phyloP scores from a whole-genome alignment of 2,113 vertebrate genomes.

The Mesoclemmys tuberculata region DNA sequence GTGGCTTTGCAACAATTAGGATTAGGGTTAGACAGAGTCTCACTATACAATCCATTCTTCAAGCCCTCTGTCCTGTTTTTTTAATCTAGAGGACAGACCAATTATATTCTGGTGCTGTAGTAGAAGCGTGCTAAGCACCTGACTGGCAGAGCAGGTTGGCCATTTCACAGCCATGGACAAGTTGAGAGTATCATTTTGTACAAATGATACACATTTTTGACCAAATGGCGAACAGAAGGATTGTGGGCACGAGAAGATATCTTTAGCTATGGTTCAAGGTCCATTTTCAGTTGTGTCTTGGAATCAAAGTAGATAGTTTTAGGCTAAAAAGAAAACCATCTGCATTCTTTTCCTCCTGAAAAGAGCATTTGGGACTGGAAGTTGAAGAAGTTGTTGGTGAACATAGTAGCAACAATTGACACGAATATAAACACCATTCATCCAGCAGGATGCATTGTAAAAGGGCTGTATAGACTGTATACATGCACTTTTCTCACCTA shows the following conservation, averaged over 20 bases:
- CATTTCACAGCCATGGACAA: background rate
- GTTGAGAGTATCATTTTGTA: background rate
- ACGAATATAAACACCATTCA: background rate
- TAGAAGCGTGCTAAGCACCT: background rate
- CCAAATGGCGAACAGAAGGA: slow-evolving; percentile 41
- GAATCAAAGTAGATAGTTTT: slow-evolving; percentile 20
- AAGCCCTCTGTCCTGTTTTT: accelerated
- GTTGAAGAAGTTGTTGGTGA: background rate
- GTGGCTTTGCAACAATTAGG: slow-evolving; percentile 15
- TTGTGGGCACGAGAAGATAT: slow-evolving; percentile 56
- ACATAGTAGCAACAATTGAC: background rate
- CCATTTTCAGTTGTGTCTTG: slow-evolving; percentile 46
- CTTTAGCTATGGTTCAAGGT: slow-evolving; percentile 41
- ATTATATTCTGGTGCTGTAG: accelerated
- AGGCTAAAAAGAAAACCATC: slow-evolving; percentile 12
- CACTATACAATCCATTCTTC: no score
- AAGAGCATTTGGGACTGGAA: slow-evolving; percentile 11
- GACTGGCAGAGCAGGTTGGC: background rate
- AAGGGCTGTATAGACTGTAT: accelerated
- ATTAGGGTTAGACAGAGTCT: background rate
- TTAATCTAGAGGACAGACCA: accelerated
- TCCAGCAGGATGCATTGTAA: background rate
- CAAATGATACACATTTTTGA: background rate
- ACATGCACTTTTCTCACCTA: accelerated
- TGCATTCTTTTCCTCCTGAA: background rate